Evolutionary conservation across 2,888 invertebrate species (phyloP).

Genomic region (Ametastegia equiseti): DNA sequence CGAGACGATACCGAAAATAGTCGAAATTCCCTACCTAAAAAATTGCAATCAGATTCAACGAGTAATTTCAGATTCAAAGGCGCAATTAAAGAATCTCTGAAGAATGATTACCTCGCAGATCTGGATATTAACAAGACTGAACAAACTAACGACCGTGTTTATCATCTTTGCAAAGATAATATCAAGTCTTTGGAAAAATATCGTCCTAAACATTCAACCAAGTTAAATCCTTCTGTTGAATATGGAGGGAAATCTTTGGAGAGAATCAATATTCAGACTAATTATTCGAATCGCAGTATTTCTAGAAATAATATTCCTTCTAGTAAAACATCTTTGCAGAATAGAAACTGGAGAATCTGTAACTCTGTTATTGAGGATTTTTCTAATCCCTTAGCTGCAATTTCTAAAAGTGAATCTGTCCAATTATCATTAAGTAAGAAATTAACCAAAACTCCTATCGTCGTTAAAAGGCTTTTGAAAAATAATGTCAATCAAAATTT

Average conservation of each 20-base stretch:
- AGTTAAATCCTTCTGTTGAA: background rate
- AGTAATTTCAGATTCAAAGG: background rate
- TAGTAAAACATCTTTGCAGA: no score
- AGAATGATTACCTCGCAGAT: background rate
- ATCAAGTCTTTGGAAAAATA: background rate
- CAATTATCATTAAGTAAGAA: background rate
- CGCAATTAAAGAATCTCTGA: background rate
- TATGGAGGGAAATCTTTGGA: background rate
- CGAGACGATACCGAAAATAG: background rate
- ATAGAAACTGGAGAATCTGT: no score
- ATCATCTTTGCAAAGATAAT: background rate
- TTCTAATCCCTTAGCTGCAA: background rate
- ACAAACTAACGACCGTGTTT: background rate
- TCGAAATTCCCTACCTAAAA: background rate
- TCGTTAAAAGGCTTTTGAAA: background rate
- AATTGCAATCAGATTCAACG: conserved; percentile 14
- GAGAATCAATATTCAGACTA: background rate
- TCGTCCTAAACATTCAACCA: background rate
- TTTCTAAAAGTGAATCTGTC: background rate
- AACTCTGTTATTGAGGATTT: no score
- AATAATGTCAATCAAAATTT: background rate
- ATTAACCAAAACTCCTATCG: background rate
- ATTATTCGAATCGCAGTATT: background rate
- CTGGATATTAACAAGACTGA: conserved; percentile 15
- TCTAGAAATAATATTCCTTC: background rate